A percentile compares a stretch with the other conserved stretches of the same genome.
These are phyloP conservation scores for Ectemnius cavifrons DNA, from an alignment of 2,888 invertebrate species.

Conservation along the genomic window DNA sequence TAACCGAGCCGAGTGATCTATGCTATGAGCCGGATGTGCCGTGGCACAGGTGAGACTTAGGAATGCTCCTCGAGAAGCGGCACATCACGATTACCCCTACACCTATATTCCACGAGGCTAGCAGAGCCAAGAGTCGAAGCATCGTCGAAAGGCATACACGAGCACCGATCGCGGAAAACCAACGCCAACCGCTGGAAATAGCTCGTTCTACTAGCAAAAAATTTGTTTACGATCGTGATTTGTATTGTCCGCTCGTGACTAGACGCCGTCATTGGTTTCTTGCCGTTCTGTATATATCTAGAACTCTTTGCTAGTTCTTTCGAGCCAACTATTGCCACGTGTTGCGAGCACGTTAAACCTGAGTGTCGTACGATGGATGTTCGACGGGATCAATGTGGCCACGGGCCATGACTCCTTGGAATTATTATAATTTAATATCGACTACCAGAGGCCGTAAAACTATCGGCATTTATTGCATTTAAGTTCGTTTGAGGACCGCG, in stretches of 20 bases:
- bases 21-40: slow-evolving; percentile 45
- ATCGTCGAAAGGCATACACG: slow-evolving; percentile 18
- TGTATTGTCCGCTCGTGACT: background rate
- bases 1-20: slow-evolving; percentile 50
- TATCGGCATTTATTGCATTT: background rate
- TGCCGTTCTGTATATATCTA: no score
- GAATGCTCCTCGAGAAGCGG: slow-evolving; percentile 30
- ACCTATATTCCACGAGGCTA: slow-evolving; percentile 11
- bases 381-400: no score
- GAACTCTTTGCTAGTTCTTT: no score
- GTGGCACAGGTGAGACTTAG: slow-evolving; percentile 30
- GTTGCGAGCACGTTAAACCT: no score
- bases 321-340: no score
- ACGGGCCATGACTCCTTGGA: background rate
- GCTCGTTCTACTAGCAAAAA: slow-evolving; percentile 26
- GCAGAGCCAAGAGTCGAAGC: slow-evolving; percentile 18
- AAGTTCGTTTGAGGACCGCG: background rate
- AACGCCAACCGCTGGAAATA: background rate
- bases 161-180: background rate
- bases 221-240: slow-evolving; percentile 17
- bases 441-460: slow-evolving; percentile 13
- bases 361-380: no score
- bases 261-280: no score
- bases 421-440: slow-evolving; percentile 39
- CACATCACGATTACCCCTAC: slow-evolving; percentile 32